phyloP scores from a whole-genome alignment of 2,888 invertebrate species.

The Platycnemis pennipes region DNA sequence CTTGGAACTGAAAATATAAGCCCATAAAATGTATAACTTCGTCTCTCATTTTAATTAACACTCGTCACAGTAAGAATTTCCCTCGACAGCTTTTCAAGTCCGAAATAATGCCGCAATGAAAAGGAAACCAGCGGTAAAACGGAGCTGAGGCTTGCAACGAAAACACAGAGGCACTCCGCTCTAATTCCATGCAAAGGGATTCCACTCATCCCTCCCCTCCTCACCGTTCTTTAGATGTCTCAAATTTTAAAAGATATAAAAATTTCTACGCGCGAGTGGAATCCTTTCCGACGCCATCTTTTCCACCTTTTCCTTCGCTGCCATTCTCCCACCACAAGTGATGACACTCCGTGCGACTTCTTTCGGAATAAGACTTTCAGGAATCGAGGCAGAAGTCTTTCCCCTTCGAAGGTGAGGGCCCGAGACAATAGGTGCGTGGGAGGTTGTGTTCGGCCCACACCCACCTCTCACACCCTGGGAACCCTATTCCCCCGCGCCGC shows the following conservation, averaged over 20 bases:
- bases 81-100: conserved; percentile 6
- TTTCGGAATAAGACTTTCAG: background rate
- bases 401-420: conserved; percentile 4
- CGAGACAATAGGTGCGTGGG: background rate
- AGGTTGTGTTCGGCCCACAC: background rate
- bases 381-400: background rate
- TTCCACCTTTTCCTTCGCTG: background rate
- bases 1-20: background rate
- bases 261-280: background rate
- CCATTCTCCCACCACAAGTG: background rate
- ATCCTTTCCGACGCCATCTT: background rate
- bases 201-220: background rate
- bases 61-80: conserved; percentile 12
- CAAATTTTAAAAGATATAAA: conserved; percentile 24
- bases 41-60: conserved; percentile 36
- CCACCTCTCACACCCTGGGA: background rate
- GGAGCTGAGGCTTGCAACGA: background rate
- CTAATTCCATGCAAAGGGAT: background rate
- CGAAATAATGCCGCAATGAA: background rate
- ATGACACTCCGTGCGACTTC: background rate
- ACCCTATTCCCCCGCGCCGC: background rate
- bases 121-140: background rate
- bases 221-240: background rate
- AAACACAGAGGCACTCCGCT: background rate
- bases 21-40: background rate